Conservation (phyloP, 2,797 vertebrate genomes). For the Sebastes baramenuke region DNA sequence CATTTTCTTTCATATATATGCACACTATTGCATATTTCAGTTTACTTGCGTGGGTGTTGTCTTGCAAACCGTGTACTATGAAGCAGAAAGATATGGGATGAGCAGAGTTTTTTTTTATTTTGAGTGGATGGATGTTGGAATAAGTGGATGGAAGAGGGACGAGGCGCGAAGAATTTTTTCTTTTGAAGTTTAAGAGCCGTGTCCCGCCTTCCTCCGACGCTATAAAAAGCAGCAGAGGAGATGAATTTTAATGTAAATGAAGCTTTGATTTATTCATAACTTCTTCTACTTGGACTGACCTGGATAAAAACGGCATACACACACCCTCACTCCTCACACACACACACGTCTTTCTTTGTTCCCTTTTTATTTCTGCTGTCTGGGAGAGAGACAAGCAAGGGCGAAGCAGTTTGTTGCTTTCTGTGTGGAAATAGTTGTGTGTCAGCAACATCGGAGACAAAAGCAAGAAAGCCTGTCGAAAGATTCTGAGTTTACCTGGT, state of each 20-base stretch:
- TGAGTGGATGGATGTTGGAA: not conserved
- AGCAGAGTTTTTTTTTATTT: not conserved
- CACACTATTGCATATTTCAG: not conserved
- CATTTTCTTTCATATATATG: not conserved
- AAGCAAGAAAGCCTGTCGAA: not conserved
- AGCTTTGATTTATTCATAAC: slow-evolving; percentile 76
- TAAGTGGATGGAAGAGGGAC: slow-evolving; percentile 9
- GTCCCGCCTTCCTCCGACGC: slow-evolving; percentile 26
- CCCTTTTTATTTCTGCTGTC: not conserved
- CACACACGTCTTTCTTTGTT: not conserved
- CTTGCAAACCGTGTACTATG: not conserved
- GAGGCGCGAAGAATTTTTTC: slow-evolving; percentile 1
- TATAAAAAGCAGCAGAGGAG: slow-evolving; percentile 58
- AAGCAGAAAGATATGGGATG: not conserved
- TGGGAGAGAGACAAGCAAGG: not conserved
- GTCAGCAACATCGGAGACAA: slow-evolving; percentile 21
- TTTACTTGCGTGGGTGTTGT: not conserved
- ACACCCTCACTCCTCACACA: not conserved
- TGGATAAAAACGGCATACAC: slow-evolving; percentile 38
- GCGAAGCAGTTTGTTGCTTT: not conserved
- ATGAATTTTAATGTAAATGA: slow-evolving; percentile 74
- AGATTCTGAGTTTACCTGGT: not conserved
- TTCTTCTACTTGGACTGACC: slow-evolving; percentile 55
- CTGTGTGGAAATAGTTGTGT: slow-evolving; percentile 7
- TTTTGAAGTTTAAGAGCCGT: slow-evolving; percentile 55